A percentile compares a stretch with the other conserved stretches of the same genome.
phyloP scores from a whole-genome alignment of 1,140 invertebrate genomes.

The Aleiodes sp. region DNA sequence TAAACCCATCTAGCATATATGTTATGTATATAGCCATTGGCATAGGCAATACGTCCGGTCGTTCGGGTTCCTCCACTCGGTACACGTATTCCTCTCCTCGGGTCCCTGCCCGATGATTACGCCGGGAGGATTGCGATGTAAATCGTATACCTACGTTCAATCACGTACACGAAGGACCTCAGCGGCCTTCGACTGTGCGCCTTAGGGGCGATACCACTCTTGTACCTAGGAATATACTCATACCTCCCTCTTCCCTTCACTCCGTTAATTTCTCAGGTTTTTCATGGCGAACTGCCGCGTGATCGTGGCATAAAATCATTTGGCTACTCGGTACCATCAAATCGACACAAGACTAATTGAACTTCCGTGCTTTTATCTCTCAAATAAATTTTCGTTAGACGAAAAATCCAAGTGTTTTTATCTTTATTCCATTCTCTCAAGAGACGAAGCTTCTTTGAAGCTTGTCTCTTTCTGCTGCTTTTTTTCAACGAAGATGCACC shows the following conservation, averaged over 20 bases:
- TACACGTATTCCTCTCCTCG: slow-evolving; percentile 4
- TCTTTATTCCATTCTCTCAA: too few relatives aligned
- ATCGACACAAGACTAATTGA: slow-evolving; percentile 7
- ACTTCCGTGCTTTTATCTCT: not conserved
- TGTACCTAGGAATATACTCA: not conserved
- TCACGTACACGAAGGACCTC: slow-evolving; percentile 52
- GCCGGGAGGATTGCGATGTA: slow-evolving; percentile 58
- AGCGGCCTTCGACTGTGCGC: slow-evolving; percentile 47
- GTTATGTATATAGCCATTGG: slow-evolving; percentile 9
- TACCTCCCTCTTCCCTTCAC: not conserved
- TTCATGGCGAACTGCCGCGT: not conserved
- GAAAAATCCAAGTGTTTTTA: too few relatives aligned
- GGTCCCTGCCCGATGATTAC: slow-evolving; percentile 54
- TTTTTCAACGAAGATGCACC: not conserved
- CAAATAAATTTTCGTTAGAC: too few relatives aligned
- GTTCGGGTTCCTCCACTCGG: not conserved
- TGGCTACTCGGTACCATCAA: not conserved
- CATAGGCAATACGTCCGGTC: slow-evolving; percentile 10
- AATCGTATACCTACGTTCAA: slow-evolving; percentile 57
- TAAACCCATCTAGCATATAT: slow-evolving; percentile 31
- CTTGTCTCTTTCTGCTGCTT: too few relatives aligned
- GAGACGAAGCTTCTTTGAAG: too few relatives aligned
- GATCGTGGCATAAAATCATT: slow-evolving; percentile 18
- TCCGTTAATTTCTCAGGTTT: not conserved
- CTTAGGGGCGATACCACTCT: not conserved